Base-by-base conservation (phyloP, 2,113 vertebrate genomes). In the Pomatostomus ruficeps region DNA sequence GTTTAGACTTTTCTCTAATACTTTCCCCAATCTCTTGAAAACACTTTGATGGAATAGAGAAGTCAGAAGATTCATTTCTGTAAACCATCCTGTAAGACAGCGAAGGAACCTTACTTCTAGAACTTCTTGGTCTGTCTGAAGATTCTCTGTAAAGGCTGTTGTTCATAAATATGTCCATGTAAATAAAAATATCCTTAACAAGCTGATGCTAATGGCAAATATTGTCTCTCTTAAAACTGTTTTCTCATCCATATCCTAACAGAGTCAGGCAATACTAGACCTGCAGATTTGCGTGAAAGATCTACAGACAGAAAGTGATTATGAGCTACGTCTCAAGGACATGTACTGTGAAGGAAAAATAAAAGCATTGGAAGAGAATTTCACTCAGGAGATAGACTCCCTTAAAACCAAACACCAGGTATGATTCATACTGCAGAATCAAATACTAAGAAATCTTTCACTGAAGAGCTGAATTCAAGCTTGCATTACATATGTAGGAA, bases 281-380 rank as follows among this genome's bases (percentile, higher is more conserved):
- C 98, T 99, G 78, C 98, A 98, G 97, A 98, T 98, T 28, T 98
- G 92, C 35, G 98, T 99, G 83, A 98, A 98, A 76, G 99, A 99
- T 89, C 96, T 99, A 86, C 98, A 99, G 94, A 99, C 98, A 98
- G 98, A 99, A 97, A 99, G 98, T 23, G 98, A 99, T 79, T 99
- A 99, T 19, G 98, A 99, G 76, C 98, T 99, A 42, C 98, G 97
- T 51, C 98, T 99, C 45, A 99, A 98, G 95, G 99, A 99, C 86
- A 98, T 99, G 95, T 98, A 97, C 96, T 98, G 98, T 96, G 98
- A 97, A 12, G 98, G 99, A 97, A 99, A 99, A 97, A 98, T 99
- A 84, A 99, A 98, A 94, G 98, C 98, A 72, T 95, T 99, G 54
- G 98, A 98, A 4, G 98, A 99, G 65, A 98, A 98, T 87, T 99